phyloP scores from a whole-genome alignment of 2,113 vertebrate species.

The Anthoscopus minutus region DNA sequence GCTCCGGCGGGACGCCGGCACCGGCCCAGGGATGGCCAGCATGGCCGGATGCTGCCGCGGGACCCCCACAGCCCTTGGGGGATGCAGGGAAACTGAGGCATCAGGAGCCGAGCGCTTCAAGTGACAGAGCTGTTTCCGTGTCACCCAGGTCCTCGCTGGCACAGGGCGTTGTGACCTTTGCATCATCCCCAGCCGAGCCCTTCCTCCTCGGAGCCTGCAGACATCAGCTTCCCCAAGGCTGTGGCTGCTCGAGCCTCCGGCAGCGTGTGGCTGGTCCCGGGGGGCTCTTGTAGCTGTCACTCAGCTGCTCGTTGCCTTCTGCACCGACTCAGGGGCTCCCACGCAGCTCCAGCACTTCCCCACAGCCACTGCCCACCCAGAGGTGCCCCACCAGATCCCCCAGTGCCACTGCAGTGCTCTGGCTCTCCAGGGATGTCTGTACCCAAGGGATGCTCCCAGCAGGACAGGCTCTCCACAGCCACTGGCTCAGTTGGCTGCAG shows the following conservation, averaged over 20 bases:
- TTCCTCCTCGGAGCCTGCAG: neutral
- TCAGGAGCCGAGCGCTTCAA: fast-evolving
- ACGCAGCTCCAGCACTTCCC: neutral
- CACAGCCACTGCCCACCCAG: neutral
- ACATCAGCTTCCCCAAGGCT: neutral
- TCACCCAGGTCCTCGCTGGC: neutral
- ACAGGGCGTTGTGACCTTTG: neutral
- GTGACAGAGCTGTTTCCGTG: neutral
- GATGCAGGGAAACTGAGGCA: neutral
- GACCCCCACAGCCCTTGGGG: neutral
- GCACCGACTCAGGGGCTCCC: fast-evolving
- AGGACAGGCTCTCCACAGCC: neutral
- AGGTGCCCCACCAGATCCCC: fast-evolving
- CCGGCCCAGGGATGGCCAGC: neutral
- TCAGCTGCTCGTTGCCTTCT: neutral
- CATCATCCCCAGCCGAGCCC: neutral
- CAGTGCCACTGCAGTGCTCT: neutral
- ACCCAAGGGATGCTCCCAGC: neutral
- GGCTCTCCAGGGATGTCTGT: neutral
- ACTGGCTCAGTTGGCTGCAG: fast-evolving
- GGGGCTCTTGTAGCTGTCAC: neutral
- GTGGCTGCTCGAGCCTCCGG: neutral
- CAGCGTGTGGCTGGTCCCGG: neutral
- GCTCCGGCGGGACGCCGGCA: neutral
- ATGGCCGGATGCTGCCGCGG: neutral